These are phyloP conservation scores for Apodemia duryi DNA, from an alignment of 2,888 invertebrate genomes.

Conservation along the genomic window DNA sequence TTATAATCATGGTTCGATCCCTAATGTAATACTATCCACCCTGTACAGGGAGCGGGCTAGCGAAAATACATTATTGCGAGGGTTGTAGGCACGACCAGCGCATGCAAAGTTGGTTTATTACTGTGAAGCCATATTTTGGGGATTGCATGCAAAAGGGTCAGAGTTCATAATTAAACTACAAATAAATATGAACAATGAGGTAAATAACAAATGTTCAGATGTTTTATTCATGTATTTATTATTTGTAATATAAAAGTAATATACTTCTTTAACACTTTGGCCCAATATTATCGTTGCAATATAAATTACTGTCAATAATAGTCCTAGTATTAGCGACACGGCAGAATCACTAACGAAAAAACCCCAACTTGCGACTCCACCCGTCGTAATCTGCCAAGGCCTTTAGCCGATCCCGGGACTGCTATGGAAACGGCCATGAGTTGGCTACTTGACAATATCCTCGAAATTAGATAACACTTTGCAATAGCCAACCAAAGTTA, in stretches of 20 bases:
- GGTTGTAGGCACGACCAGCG: constrained; percentile 46
- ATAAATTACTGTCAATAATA: neutral
- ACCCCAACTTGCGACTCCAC: neutral
- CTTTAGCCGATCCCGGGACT: neutral
- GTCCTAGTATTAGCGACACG: neutral
- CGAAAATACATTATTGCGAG: constrained; percentile 51
- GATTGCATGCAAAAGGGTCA: constrained; percentile 33
- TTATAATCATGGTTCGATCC: neutral
- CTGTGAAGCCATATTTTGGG: constrained; percentile 51
- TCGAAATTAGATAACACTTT: neutral
- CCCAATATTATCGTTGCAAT: too few relatives aligned
- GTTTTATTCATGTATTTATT: neutral
- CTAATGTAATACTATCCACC: constrained; percentile 24
- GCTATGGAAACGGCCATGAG: neutral
- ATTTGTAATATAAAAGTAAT: neutral
- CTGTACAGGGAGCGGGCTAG: constrained; percentile 36
- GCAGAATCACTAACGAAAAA: neutral
- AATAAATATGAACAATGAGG: neutral
- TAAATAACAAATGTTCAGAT: neutral
- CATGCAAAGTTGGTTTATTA: constrained; percentile 45
- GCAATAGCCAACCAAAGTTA: neutral
- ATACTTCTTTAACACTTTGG: too few relatives aligned
- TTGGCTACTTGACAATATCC: neutral
- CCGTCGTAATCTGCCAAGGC: neutral
- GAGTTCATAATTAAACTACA: constrained; percentile 20